These are phyloP conservation scores for Dasypus novemcinctus DNA, from an alignment of 2,113 vertebrate genomes.

Conservation along the genomic window DNA sequence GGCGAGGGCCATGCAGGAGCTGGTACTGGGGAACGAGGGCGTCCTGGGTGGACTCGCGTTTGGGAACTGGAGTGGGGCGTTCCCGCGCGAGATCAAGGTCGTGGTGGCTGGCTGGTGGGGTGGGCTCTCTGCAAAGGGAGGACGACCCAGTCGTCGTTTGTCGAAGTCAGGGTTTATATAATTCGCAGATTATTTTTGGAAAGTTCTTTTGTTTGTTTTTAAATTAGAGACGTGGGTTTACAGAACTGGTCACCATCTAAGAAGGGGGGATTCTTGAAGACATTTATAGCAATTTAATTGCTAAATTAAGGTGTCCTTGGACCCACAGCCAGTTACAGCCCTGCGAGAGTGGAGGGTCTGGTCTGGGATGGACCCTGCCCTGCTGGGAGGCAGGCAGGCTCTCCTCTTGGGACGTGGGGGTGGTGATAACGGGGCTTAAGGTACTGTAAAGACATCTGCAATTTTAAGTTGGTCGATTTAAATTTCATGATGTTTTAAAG, in stretches of 20 bases:
- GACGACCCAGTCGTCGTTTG: too few relatives aligned
- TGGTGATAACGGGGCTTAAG: neutral
- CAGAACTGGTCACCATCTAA: too few relatives aligned
- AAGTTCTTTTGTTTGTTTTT: too few relatives aligned
- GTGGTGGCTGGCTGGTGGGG: neutral
- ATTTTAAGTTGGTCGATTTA: neutral
- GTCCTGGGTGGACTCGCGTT: neutral
- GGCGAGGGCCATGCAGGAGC: too few relatives aligned
- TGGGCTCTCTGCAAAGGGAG: neutral
- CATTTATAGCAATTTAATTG: too few relatives aligned
- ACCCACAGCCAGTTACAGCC: neutral
- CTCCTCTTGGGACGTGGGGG: neutral
- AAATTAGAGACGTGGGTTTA: too few relatives aligned
- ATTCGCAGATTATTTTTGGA: accelerated
- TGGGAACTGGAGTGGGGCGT: neutral
- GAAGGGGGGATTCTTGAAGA: neutral
- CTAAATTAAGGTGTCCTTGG: neutral
- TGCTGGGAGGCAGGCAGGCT: neutral
- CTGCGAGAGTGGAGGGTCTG: neutral
- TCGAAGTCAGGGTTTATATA: neutral
- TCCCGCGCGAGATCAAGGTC: too few relatives aligned
- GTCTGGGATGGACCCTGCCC: neutral
- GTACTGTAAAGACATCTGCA: neutral
- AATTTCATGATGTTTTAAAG: neutral
- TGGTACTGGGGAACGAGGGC: too few relatives aligned